These are phyloP conservation scores for Phoronis australis DNA, from an alignment of 2,888 invertebrate genomes.

Conservation along the genomic window DNA sequence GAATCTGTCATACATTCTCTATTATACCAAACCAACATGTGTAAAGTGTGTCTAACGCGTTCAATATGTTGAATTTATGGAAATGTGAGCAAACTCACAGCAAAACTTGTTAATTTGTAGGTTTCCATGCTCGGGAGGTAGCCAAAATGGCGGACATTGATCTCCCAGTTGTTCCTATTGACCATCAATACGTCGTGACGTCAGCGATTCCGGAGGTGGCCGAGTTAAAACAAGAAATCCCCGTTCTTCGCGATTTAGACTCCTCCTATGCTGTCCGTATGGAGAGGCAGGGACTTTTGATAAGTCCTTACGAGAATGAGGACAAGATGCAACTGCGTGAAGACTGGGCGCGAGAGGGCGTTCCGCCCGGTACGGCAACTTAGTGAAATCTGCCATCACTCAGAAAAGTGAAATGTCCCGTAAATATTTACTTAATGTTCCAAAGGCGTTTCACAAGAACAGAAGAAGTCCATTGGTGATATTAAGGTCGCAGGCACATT, in stretches of 20 bases:
- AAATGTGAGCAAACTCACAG: not conserved
- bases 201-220: constrained; percentile 38
- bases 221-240: constrained; percentile 37
- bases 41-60: not conserved
- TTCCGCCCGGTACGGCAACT: constrained; percentile 36
- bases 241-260: constrained; percentile 54
- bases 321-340: constrained; percentile 49
- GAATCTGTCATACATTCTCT: too few relatives aligned
- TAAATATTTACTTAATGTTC: too few relatives aligned
- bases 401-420: too few relatives aligned
- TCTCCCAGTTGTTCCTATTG: constrained; percentile 52
- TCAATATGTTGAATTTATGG: not conserved
- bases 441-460: too few relatives aligned
- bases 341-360: constrained; percentile 51
- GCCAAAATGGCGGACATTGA: constrained; percentile 46
- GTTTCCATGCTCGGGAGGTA: constrained; percentile 55
- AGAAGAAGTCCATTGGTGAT: too few relatives aligned
- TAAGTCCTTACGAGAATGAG: constrained; percentile 53
- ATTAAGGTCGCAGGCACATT: too few relatives aligned
- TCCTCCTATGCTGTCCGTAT: constrained; percentile 54
- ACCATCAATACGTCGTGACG: constrained; percentile 55
- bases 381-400: too few relatives aligned
- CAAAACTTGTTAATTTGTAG: constrained; percentile 21
- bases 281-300: constrained; percentile 47
- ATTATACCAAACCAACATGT: too few relatives aligned